A percentile compares a stretch with the other conserved stretches of the same genome.
Evolutionary conservation across 2,797 vertebrate genomes (phyloP).

Genomic region (Naso thynnoides): DNA sequence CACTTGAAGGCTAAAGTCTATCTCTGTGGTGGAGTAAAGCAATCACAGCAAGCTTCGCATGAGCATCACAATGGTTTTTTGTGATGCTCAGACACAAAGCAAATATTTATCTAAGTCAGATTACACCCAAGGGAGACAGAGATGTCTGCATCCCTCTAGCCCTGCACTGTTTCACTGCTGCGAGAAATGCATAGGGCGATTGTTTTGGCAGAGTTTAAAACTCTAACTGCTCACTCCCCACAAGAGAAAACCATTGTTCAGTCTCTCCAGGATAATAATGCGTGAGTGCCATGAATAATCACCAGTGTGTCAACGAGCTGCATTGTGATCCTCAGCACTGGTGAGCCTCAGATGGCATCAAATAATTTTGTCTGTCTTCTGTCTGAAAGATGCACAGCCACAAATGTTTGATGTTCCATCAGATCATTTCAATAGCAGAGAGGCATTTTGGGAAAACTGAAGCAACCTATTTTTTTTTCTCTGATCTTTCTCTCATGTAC

Average conservation of each 20-base stretch:
- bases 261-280: constrained; percentile 69
- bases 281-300: constrained; percentile 79
- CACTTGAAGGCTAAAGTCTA: constrained; percentile 58
- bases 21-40: constrained; percentile 54
- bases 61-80: constrained; percentile 71
- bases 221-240: constrained; percentile 73
- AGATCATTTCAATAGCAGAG: constrained; percentile 73
- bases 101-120: constrained; percentile 82
- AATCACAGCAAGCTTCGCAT: constrained; percentile 59
- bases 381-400: constrained; percentile 62
- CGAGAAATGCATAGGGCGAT: constrained; percentile 60
- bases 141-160: constrained; percentile 66
- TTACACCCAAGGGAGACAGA: constrained; percentile 71
- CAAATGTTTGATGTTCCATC: constrained; percentile 74
- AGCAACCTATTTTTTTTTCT: constrained; percentile 80
- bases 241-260: constrained; percentile 73
- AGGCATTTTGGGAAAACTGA: constrained; percentile 76
- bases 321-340: constrained; percentile 68
- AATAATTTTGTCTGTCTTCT: constrained; percentile 72
- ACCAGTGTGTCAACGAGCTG: constrained; percentile 70
- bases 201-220: constrained; percentile 73
- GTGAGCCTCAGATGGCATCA: constrained; percentile 73
- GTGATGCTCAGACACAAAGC: constrained; percentile 73
- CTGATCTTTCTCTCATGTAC: constrained; percentile 85
- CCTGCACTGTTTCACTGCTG: constrained; percentile 58